Conservation (phyloP, 2,888 invertebrate genomes). For the Meandrusa payeni region DNA sequence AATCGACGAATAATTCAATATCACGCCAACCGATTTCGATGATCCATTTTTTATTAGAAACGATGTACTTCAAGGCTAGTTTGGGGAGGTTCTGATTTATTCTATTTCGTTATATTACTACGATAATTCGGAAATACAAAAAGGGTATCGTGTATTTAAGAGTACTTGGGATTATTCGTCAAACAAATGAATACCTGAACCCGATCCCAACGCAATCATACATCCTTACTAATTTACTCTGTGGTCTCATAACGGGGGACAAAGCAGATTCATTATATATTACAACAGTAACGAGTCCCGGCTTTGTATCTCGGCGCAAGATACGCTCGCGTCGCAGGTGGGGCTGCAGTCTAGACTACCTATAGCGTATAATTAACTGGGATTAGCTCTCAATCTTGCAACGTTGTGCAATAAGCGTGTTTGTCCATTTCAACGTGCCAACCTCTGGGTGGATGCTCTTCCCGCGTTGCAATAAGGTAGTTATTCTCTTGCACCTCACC, state of each 20-base stretch:
- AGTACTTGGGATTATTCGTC: not conserved
- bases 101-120: no score
- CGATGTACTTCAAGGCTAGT: no score
- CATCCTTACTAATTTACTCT: slow-evolving; percentile 15
- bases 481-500: not conserved
- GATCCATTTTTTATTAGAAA: no score
- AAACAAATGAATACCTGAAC: slow-evolving; percentile 4
- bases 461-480: slow-evolving; percentile 1
- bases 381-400: slow-evolving; percentile 52
- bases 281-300: slow-evolving; percentile 18
- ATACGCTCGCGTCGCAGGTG: slow-evolving; percentile 20
- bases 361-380: slow-evolving; percentile 51
- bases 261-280: slow-evolving; percentile 23
- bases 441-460: slow-evolving; percentile 8
- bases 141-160: not conserved
- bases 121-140: no score
- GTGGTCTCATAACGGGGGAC: slow-evolving; percentile 10
- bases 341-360: slow-evolving; percentile 28
- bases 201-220: slow-evolving; percentile 12
- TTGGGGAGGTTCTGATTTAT: no score
- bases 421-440: slow-evolving; percentile 14
- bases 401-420: slow-evolving; percentile 25
- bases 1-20: no score
- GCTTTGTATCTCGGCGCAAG: slow-evolving; percentile 18
- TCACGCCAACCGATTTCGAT: no score